phyloP scores from a whole-genome alignment of 2,797 vertebrate species.

The Lycodopsis pacificus region DNA sequence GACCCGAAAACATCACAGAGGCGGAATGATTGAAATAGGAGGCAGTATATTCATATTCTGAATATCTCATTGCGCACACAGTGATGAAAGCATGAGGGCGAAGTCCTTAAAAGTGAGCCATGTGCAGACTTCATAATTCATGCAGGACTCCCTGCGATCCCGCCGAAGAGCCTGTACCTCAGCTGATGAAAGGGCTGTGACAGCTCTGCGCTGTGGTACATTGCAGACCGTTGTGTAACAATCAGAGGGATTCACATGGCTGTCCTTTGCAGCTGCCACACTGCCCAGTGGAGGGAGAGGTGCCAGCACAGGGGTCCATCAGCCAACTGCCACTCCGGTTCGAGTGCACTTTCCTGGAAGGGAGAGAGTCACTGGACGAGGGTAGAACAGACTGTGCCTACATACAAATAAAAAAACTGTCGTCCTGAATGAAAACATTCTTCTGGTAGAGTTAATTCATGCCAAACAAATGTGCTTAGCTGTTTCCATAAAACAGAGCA shows the following conservation, averaged over 20 bases:
- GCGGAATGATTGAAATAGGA: not conserved
- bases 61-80: conserved; percentile 8
- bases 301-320: conserved; percentile 59
- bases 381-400: conserved; percentile 33
- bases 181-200: conserved; percentile 70
- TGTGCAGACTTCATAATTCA: conserved; percentile 77
- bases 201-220: conserved; percentile 52
- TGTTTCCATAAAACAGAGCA: conserved; percentile 18
- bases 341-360: conserved; percentile 57
- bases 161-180: conserved; percentile 61
- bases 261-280: conserved; percentile 73
- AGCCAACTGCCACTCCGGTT: conserved; percentile 61
- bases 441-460: conserved; percentile 31
- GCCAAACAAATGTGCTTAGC: conserved; percentile 9
- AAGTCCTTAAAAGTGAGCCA: conserved; percentile 61
- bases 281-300: conserved; percentile 62
- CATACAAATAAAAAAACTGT: conserved; percentile 5
- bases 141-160: conserved; percentile 55
- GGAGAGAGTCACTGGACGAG: conserved; percentile 34
- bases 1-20: not conserved
- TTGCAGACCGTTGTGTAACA: conserved; percentile 70
- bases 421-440: conserved; percentile 41
- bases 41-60: conserved; percentile 10
- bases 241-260: conserved; percentile 73
- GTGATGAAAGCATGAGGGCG: conserved; percentile 38